Evolutionary conservation across 2,888 invertebrate species (phyloP).

Genomic region (Mesorhabditis belari): DNA sequence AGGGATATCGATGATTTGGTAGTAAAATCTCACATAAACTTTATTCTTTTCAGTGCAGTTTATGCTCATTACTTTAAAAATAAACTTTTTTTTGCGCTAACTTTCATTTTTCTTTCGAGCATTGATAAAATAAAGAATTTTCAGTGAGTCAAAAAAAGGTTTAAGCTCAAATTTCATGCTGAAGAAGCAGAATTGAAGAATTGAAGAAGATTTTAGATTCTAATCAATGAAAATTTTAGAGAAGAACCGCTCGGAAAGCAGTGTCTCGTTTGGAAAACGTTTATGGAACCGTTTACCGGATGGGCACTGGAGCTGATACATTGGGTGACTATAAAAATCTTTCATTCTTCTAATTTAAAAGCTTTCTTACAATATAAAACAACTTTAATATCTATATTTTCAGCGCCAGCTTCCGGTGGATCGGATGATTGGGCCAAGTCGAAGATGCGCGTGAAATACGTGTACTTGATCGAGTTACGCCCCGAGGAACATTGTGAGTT

Average conservation of each 20-base stretch:
- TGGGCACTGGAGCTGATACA: constrained; percentile 50
- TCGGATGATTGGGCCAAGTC: constrained; percentile 52
- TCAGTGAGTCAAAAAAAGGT: no score
- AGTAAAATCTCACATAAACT: no score
- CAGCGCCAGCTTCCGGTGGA: constrained; percentile 47
- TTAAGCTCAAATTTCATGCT: no score
- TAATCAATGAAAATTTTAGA: constrained; percentile 23
- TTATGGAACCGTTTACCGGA: constrained; percentile 46
- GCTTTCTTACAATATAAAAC: background rate
- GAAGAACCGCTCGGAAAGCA: constrained; percentile 37
- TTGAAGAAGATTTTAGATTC: no score
- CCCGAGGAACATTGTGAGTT: constrained; percentile 44
- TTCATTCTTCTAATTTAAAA: background rate
- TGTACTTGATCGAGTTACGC: constrained; percentile 47
- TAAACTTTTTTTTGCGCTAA: no score
- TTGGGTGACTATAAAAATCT: constrained; percentile 21
- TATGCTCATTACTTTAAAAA: no score
- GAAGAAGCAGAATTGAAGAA: no score
- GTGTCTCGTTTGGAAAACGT: constrained; percentile 29
- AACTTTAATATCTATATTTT: constrained; percentile 2
- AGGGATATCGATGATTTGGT: constrained; percentile 50
- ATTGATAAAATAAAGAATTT: no score
- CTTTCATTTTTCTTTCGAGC: no score
- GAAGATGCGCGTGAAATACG: constrained; percentile 46
- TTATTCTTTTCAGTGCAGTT: no score